Evolutionary conservation across 2,888 invertebrate genomes (phyloP), one percentile per base, ranked within the genome.

Genomic region (Xylota sylvarum): DNA sequence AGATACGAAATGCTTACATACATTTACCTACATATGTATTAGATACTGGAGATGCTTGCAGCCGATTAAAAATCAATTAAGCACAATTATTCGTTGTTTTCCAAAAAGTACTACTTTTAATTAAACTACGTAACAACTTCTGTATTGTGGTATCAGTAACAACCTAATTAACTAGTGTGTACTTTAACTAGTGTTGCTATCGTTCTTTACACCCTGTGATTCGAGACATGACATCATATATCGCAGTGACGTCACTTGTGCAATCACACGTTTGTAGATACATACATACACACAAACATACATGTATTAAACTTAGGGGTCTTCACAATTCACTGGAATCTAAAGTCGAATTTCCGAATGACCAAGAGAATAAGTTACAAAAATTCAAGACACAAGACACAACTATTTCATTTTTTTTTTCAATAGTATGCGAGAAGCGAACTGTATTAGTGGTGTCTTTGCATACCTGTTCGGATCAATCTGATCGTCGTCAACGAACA

Each of bases 11-110:
- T 7, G 4, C 5, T 7, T 7, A 10, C 10, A 37, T 37, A 14
- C 4, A 46, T 17, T 1, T 46, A 14, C 5, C 5, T 46, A 50
- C 14, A 5, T 12, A 23, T 50, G 40, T n/a, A 40, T 60, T 27
- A n/a, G n/a, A n/a, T n/a, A n/a, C 12, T 64, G 5, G 12, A 46
- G 64, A 64, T 70, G 46, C 17, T 70, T 27, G n/a, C 3, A 23
- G 19, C 74, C 43, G 84, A 84, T 84, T 84, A 84, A 74, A 84
- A 84, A 80, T 50, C 84, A 84, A 84, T 84, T 79, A 74, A 40
- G 30, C 23, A 17, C 32, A 40, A 19, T 35, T 67, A 69, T 48
- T 60, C 30, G 10, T 10, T 67, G 58, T 70, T 64, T 48, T 27
- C 6, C 27, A 23, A 35, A 35, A 19, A 14, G 17, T 43, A 74